Conservation (phyloP, 2,797 vertebrate species). For the Lophius americanus region DNA sequence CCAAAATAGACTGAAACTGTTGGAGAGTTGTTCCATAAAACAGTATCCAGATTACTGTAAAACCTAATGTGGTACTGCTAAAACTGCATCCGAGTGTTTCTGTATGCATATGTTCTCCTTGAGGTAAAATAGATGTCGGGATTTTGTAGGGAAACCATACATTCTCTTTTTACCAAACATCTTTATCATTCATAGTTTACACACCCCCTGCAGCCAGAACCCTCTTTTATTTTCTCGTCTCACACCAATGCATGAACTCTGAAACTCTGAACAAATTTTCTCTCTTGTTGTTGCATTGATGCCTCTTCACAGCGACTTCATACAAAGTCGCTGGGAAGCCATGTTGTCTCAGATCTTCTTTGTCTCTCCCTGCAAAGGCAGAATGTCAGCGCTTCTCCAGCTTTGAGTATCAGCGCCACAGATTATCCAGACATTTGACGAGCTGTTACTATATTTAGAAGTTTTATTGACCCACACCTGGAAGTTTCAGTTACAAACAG, state of each 20-base stretch:
- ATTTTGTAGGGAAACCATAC: not conserved
- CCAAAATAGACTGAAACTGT: no score
- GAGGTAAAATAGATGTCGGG: not conserved
- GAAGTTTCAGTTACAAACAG: conserved; percentile 41
- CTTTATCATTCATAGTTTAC: not conserved
- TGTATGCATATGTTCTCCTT: not conserved
- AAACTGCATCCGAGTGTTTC: no score
- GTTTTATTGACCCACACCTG: conserved; percentile 51
- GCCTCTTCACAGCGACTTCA: conserved; percentile 23
- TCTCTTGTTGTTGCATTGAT: conserved; percentile 18
- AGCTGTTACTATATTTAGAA: conserved; percentile 29
- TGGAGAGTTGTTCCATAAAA: not conserved
- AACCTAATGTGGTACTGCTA: no score
- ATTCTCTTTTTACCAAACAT: not conserved
- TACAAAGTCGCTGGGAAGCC: conserved; percentile 23
- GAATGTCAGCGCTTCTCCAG: conserved; percentile 46
- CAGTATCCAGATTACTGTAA: not conserved
- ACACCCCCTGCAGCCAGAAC: conserved; percentile 1
- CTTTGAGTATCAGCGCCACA: conserved; percentile 45
- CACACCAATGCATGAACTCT: conserved; percentile 30
- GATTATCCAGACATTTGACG: conserved; percentile 60
- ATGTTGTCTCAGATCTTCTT: conserved; percentile 18
- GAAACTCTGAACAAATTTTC: conserved; percentile 6
- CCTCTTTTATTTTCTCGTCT: conserved; percentile 24
- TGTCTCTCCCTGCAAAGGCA: conserved; percentile 12